phyloP scores from a whole-genome alignment of 2,113 vertebrate genomes.

The Mirza zaza region DNA sequence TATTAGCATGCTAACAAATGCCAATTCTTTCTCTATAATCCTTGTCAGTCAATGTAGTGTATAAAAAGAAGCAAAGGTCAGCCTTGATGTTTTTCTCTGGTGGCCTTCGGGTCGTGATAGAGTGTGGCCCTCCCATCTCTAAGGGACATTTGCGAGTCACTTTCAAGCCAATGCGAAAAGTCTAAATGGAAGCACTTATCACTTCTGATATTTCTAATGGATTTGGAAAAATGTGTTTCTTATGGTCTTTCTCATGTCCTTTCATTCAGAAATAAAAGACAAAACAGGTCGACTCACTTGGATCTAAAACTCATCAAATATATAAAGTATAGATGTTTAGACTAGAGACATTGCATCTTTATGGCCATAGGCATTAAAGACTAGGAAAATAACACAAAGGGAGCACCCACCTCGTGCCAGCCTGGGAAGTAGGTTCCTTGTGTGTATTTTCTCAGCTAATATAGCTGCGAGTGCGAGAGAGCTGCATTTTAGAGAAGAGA shows the following conservation, averaged over 20 bases:
- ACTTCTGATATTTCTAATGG: background rate
- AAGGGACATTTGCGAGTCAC: background rate
- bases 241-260: background rate
- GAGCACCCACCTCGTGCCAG: background rate
- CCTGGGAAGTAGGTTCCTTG: background rate
- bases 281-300: background rate
- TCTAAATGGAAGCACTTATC: background rate
- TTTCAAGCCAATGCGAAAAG: background rate
- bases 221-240: background rate
- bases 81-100: background rate
- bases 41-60: background rate
- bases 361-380: background rate
- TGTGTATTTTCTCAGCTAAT: background rate
- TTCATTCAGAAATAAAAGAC: background rate
- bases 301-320: background rate
- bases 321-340: background rate
- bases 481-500: background rate
- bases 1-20: too few relatives aligned
- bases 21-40: background rate
- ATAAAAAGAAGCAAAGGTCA: background rate
- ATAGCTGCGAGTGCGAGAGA: background rate
- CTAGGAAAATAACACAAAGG: background rate
- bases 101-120: background rate
- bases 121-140: background rate
- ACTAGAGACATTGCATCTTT: background rate